A percentile compares a stretch with the other conserved stretches of the same genome.
phyloP scores from a whole-genome alignment of 2,113 vertebrate species.

The Anarrhichthys ocellatus region DNA sequence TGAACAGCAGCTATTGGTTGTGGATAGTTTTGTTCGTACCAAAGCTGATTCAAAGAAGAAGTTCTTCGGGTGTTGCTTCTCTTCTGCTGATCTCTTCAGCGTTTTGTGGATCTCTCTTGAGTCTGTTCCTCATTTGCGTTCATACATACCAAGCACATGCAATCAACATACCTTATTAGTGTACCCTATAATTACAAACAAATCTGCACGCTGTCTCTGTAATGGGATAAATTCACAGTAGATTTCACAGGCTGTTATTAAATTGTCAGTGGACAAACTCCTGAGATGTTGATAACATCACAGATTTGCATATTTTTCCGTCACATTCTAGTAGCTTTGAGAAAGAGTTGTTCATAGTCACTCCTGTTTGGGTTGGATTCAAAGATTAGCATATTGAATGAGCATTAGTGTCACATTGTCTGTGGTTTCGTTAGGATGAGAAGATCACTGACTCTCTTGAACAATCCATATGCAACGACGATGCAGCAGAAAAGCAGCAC shows the following conservation, averaged over 20 bases:
- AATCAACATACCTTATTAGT: not conserved
- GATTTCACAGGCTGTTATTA: slow-evolving; percentile 34
- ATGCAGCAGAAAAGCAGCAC: slow-evolving; percentile 30
- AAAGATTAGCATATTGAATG: slow-evolving; percentile 46
- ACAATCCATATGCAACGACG: slow-evolving; percentile 29
- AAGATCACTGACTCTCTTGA: slow-evolving; percentile 29
- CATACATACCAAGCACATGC: not conserved
- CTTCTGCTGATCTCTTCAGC: not conserved
- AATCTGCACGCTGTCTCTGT: not conserved
- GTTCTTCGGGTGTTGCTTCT: not conserved
- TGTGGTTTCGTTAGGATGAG: slow-evolving; percentile 27
- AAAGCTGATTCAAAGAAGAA: not conserved
- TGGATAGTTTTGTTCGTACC: not conserved
- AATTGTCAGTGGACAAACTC: slow-evolving; percentile 37
- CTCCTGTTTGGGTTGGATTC: slow-evolving; percentile 22
- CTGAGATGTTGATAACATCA: slow-evolving; percentile 21
- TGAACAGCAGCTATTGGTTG: not conserved
- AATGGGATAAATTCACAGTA: slow-evolving; percentile 13
- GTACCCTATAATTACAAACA: not conserved
- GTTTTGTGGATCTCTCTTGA: not conserved
- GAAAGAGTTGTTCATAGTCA: slow-evolving; percentile 5
- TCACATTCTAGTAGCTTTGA: slow-evolving; percentile 9
- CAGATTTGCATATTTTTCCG: slow-evolving; percentile 33
- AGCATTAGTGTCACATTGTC: slow-evolving; percentile 50
- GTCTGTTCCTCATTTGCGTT: not conserved